Base-by-base conservation (phyloP, 2,888 invertebrate species). In the Marasmarcha lunaedactyla region DNA sequence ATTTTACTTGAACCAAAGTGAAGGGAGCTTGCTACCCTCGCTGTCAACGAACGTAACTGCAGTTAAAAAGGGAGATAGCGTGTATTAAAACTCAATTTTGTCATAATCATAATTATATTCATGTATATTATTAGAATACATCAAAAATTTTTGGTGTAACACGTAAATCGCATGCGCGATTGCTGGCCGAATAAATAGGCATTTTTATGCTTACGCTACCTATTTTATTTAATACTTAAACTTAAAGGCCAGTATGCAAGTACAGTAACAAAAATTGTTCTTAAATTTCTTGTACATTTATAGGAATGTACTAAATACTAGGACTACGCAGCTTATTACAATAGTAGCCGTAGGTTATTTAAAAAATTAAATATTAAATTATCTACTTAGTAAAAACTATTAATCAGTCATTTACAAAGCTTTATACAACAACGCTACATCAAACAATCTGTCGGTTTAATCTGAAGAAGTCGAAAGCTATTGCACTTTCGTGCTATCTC, bases 261-360 rank as follows among this genome's bases (percentile, higher is more conserved):
- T 36, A 40, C 13, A 43, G 41, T 20, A 20, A 5, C 20, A 20
- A 5, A 20, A 20, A 43, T 46, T 63, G 59, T 55, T 60, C 58
- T 57, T 58, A 56, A 50, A 54, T 55, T 55, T 67, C 72, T 72
- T 67, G 79, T 79, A 79, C 79, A 78, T 76, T 47, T 33, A 67
- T 63, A 67, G 79, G 79, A 79, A 79, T 79, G 81, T 79, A 81
- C 79, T 70, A 68, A n/a, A 59, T 57, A 57, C 68, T 71, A 69
- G 50, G 38, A 48, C 71, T 74, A 73, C 59, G 60, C 20, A 61
- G 55, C 36, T 40, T 38, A 33, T 40, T 20, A 46, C 38, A 41
- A 42, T 46, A 57, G 57, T 46, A n/a, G 11, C 11, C 30, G 30
- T 20, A 20, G 57, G 44, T 57, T 52, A 37, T 27, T 54, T 52